Percentiles rank a stretch among this genome's conserved stretches.
Conservation (phyloP, 2,113 vertebrate genomes). For the Epinephelus moara region DNA sequence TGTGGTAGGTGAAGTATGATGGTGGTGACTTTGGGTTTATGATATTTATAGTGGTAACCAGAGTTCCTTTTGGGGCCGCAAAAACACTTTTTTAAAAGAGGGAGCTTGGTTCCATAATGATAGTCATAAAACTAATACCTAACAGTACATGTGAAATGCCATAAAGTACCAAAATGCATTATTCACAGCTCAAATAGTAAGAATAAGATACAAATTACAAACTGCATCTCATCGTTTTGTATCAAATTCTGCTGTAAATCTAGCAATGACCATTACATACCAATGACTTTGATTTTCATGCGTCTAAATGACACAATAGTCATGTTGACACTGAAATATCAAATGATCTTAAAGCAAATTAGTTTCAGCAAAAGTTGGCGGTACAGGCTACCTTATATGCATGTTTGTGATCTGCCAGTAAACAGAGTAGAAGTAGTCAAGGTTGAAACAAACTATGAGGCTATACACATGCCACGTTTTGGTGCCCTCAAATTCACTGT, state of each 20-base stretch:
- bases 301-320: neutral
- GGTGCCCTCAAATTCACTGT: too few species aligned
- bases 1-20: neutral
- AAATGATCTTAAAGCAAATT: too few species aligned
- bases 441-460: too few species aligned
- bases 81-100: neutral
- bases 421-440: too few species aligned
- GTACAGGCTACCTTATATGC: too few species aligned
- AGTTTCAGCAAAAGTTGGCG: too few species aligned
- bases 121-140: neutral
- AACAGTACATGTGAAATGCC: neutral
- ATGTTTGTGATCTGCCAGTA: too few species aligned
- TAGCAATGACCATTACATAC: neutral
- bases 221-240: neutral
- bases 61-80: neutral
- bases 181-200: neutral
- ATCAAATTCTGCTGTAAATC: neutral
- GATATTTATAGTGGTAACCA: neutral
- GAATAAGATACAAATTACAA: neutral
- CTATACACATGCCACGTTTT: too few species aligned
- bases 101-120: neutral
- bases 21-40: neutral
- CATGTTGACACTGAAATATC: too few species aligned
- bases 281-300: neutral
- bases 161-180: neutral